These are phyloP conservation scores for Caenorhabditis virilis DNA, from an alignment of 2,888 invertebrate species.

Conservation along the genomic window DNA sequence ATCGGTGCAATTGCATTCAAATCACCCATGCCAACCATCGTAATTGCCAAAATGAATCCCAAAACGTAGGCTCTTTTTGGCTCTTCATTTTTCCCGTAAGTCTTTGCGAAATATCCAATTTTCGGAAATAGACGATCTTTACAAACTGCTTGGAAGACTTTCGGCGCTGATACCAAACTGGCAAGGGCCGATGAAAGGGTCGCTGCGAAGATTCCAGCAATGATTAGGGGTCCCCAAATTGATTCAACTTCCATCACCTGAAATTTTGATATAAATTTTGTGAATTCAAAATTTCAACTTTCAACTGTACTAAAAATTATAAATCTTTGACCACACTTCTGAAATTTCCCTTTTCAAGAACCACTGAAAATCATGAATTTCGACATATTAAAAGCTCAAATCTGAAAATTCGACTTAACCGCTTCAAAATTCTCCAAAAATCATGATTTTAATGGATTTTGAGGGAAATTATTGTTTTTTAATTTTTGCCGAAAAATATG, in stretches of 20 bases:
- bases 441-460: too few species aligned
- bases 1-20: slow-evolving; percentile 87
- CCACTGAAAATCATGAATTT: too few species aligned
- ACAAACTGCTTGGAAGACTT: slow-evolving; percentile 80
- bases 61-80: slow-evolving; percentile 87
- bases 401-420: too few species aligned
- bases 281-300: too few species aligned
- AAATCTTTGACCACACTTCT: too few species aligned
- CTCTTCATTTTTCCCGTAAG: slow-evolving; percentile 73
- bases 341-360: too few species aligned
- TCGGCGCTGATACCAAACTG: slow-evolving; percentile 89
- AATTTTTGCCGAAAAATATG: too few species aligned
- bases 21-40: slow-evolving; percentile 85
- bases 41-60: slow-evolving; percentile 84
- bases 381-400: too few species aligned
- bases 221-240: slow-evolving; percentile 80
- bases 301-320: too few species aligned
- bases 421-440: too few species aligned
- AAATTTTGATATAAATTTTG: too few species aligned
- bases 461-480: too few species aligned
- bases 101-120: slow-evolving; percentile 80
- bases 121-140: slow-evolving; percentile 93
- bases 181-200: slow-evolving; percentile 94
- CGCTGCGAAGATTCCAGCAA: slow-evolving; percentile 95
- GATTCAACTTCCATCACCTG: slow-evolving; percentile 63